These are phyloP conservation scores for Dryoscopus gambensis DNA, from an alignment of 2,113 vertebrate genomes.

Conservation along the genomic window DNA sequence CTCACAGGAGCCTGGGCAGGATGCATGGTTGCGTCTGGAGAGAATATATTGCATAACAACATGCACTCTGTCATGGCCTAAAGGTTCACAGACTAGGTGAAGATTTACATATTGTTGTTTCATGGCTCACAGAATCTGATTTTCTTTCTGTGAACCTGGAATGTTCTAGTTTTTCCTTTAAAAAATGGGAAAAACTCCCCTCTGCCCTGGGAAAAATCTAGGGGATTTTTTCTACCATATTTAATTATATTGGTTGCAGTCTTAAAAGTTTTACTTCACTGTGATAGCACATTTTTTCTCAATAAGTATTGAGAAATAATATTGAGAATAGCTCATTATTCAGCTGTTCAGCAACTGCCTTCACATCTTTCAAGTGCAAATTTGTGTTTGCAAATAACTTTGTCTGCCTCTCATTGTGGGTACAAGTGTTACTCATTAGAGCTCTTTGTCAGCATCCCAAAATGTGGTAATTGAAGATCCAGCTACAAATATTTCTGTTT, in stretches of 20 bases:
- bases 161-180: not conserved
- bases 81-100: not conserved
- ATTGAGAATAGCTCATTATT: not conserved
- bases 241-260: not conserved
- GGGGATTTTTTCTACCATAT: not conserved
- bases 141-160: not conserved
- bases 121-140: not conserved
- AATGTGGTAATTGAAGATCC: not conserved
- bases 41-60: not conserved
- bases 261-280: not conserved
- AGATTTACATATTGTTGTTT: not conserved
- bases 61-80: not conserved
- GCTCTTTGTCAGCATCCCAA: not conserved
- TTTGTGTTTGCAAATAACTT: constrained; percentile 12
- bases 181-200: not conserved
- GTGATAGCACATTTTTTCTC: not conserved
- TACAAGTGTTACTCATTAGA: constrained; percentile 33
- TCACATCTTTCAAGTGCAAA: not conserved
- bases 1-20: not conserved
- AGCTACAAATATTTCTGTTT: not conserved
- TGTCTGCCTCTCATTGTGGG: not conserved
- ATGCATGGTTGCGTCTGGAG: not conserved
- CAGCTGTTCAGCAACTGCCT: not conserved
- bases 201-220: not conserved
- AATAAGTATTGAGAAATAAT: not conserved